A percentile compares a stretch with the other conserved stretches of the same genome.
Conservation (phyloP, 1,140 invertebrate genomes). For the Apis florea region DNA sequence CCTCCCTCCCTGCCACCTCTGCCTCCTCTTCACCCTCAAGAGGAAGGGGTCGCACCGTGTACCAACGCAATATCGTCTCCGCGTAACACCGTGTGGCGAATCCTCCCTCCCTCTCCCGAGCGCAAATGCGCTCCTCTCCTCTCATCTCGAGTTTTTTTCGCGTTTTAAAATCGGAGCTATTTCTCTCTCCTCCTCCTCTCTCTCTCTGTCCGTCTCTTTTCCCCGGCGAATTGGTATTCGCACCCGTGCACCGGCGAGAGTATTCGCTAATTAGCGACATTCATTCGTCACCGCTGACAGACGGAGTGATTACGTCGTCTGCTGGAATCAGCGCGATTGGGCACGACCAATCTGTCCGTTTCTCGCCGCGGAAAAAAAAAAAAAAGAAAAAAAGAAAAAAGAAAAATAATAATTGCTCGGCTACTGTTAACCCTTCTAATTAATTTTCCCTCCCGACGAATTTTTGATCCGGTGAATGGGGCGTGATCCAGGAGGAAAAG, state of each 20-base stretch:
- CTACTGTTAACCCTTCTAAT: slow-evolving; percentile 49
- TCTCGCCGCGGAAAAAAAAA: slow-evolving; percentile 27
- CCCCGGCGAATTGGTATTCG: slow-evolving; percentile 44
- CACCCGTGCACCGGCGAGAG: slow-evolving; percentile 52
- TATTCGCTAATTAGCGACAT: slow-evolving; percentile 74
- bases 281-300: slow-evolving; percentile 73
- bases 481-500: not conserved
- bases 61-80: slow-evolving; percentile 56
- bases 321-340: slow-evolving; percentile 56
- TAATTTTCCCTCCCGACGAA: slow-evolving; percentile 31
- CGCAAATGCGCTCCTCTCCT: slow-evolving; percentile 1
- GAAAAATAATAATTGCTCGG: slow-evolving; percentile 25
- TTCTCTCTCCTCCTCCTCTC: not conserved
- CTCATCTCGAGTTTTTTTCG: slow-evolving; percentile 6
- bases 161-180: slow-evolving; percentile 40
- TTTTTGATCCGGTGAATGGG: slow-evolving; percentile 13
- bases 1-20: not conserved
- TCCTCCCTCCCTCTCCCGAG: not conserved
- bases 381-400: too few relatives aligned
- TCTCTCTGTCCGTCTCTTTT: slow-evolving; percentile 16
- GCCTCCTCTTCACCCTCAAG: slow-evolving; percentile 4
- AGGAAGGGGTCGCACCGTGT: slow-evolving; percentile 37
- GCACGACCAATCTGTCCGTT: slow-evolving; percentile 41
- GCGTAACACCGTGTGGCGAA: slow-evolving; percentile 49
- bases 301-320: slow-evolving; percentile 73